Base-by-base conservation (phyloP, 2,797 vertebrate genomes). In the Lateolabrax maculatus region DNA sequence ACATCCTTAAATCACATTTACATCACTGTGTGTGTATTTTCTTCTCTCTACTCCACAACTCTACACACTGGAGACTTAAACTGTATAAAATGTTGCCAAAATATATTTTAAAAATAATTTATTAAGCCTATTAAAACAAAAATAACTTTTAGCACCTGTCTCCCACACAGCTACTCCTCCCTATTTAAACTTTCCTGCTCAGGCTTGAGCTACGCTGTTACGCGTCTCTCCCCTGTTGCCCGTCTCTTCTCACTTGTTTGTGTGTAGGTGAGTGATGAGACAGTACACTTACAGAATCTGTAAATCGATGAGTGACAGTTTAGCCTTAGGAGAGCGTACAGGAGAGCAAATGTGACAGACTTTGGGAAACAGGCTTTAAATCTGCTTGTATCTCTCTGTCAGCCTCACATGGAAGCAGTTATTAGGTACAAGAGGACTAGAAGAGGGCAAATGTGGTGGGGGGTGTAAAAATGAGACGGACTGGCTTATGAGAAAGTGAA, bases 281-380 rank as follows among this genome's bases (percentile, higher is more conserved):
- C 39, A 1, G 39, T 56, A 53, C 53, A 73, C 80, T 56, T n/a
- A 63, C 25, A 70, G 23, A 2, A 6, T 67, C 44, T 74, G 25
- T 77, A 84, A 80, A 83, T 87, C 9, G 2, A 23, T 12, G 37
- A 49, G 44, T 29, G 75, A 80, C 79, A 64, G 57, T 57, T 63
- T 27, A 31, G 69, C 72, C 67, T 57, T 6, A 49, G 37, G 44
- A 64, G 44, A 57, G 23, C n/a, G 51, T 57, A 57, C 6, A 55
- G 29, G 39, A 62, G 51, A 58, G 25, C n/a, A 56, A 69, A 65
- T 62, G 46, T 67, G 62, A 57, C 66, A 52, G 27, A n/a, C n/a
- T 63, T 69, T 27, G 6, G 29, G 36, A 56, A 74, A 84, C 27
- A n/a, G 67, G 31, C 63, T 82, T 66, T 72, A 79, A 71, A 86